Evolutionary conservation across 2,888 invertebrate genomes (phyloP).

Genomic region (Neoitamus cyanurus): DNA sequence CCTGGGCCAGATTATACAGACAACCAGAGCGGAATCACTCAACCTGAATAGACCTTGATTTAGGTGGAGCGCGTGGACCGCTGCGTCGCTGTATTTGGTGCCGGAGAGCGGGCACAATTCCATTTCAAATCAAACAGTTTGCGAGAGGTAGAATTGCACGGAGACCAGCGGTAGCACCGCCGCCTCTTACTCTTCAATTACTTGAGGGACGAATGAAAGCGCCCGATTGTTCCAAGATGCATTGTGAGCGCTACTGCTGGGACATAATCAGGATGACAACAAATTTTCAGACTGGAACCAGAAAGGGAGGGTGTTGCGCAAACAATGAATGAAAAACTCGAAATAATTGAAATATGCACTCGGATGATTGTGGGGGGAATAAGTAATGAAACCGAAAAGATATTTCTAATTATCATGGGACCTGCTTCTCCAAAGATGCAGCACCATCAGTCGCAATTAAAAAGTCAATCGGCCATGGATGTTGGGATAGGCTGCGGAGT

Average conservation of each 20-base stretch:
- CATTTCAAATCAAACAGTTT: conserved; percentile 37
- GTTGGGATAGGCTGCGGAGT: not conserved
- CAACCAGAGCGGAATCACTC: conserved; percentile 47
- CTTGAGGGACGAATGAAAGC: conserved; percentile 30
- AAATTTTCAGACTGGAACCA: conserved; percentile 12
- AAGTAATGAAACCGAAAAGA: conserved; percentile 49
- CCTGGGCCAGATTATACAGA: conserved; percentile 44
- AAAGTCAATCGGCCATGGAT: conserved; percentile 32
- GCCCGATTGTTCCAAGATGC: conserved; percentile 29
- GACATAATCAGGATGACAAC: conserved; percentile 33
- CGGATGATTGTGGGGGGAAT: conserved; percentile 45
- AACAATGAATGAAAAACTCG: conserved; percentile 39
- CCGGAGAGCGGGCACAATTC: not conserved
- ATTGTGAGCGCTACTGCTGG: conserved; percentile 19
- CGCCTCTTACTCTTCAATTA: not conserved
- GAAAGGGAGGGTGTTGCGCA: conserved; percentile 17
- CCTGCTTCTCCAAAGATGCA: conserved; percentile 26
- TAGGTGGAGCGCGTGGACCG: conserved; percentile 8
- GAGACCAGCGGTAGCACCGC: not conserved
- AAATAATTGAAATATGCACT: conserved; percentile 41
- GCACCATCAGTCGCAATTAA: conserved; percentile 25
- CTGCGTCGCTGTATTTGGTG: not conserved
- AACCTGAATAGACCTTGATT: conserved; percentile 43
- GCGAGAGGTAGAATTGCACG: not conserved
- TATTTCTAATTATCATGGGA: conserved; percentile 50